These are phyloP conservation scores for Pandemis heparana DNA, from an alignment of 2,888 invertebrate genomes.

Conservation along the genomic window DNA sequence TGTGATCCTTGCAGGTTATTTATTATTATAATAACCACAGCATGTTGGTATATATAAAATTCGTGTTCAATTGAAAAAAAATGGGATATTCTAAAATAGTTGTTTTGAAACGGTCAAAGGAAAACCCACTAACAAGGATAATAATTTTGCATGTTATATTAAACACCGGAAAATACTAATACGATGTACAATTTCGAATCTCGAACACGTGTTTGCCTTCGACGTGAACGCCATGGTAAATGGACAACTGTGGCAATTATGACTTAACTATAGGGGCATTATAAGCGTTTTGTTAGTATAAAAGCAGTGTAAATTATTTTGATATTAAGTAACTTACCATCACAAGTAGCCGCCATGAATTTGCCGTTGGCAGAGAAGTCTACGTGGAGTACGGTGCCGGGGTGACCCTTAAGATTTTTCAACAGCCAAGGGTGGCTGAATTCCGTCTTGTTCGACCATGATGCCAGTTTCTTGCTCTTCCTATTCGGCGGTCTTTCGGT, in stretches of 20 bases:
- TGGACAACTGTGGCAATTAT: constrained; percentile 23
- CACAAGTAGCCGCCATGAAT: constrained; percentile 92
- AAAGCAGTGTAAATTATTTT: constrained; percentile 26
- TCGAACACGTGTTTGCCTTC: neutral
- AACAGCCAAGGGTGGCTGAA: constrained; percentile 92
- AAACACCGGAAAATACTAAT: neutral
- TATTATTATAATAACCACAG: constrained; percentile 38
- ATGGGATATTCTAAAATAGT: neutral
- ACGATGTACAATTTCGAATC: neutral
- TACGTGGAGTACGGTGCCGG: constrained; percentile 90
- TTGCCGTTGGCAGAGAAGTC: constrained; percentile 95
- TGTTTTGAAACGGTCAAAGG: neutral
- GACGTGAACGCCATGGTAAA: neutral
- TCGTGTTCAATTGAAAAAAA: constrained; percentile 9
- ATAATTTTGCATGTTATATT: neutral
- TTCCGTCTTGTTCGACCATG: constrained; percentile 81
- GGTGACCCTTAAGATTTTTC: constrained; percentile 93
- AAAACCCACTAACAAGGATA: neutral
- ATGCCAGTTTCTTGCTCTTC: constrained; percentile 83
- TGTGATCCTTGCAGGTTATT: constrained; percentile 13
- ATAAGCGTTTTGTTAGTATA: constrained; percentile 24
- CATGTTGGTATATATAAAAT: constrained; percentile 9
- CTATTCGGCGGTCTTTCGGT: constrained; percentile 66
- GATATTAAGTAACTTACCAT: constrained; percentile 87
- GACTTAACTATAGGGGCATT: constrained; percentile 10